Evolutionary conservation across 2,113 vertebrate species (phyloP).

Genomic region (Pycnonotus jocosus): DNA sequence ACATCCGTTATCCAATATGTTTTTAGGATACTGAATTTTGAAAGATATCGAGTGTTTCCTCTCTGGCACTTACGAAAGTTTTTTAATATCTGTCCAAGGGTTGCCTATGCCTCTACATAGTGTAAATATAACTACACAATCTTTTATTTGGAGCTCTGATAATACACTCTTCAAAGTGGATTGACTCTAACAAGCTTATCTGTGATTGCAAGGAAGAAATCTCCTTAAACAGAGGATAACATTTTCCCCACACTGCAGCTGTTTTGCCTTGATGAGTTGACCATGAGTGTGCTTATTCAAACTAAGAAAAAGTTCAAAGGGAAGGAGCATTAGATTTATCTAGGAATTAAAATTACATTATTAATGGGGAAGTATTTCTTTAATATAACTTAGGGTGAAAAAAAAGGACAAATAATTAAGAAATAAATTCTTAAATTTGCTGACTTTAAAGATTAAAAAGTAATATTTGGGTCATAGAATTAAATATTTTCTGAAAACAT

Average conservation of each 20-base stretch:
- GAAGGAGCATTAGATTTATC: not conserved
- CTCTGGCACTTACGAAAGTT: not conserved
- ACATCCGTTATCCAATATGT: not conserved
- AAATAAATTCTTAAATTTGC: not conserved
- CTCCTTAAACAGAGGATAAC: not conserved
- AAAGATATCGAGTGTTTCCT: not conserved
- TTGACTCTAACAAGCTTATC: not conserved
- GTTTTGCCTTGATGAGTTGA: not conserved
- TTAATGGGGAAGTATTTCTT: not conserved
- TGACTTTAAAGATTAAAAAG: not conserved
- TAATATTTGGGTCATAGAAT: not conserved
- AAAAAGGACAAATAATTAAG: not conserved
- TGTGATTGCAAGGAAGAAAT: not conserved
- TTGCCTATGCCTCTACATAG: not conserved
- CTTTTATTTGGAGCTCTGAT: not conserved
- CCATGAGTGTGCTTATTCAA: not conserved
- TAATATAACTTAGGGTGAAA: not conserved
- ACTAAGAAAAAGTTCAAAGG: not conserved
- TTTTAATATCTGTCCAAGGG: not conserved
- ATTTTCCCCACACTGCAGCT: not conserved
- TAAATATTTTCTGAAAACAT: not conserved
- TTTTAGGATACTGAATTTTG: not conserved
- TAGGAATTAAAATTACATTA: not conserved
- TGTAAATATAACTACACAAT: not conserved
- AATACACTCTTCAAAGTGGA: not conserved